Percentiles rank a stretch among this genome's conserved stretches.
These are phyloP conservation scores for Hypsibius dujardini DNA, from an alignment of 1,140 invertebrate species.

Conservation along the genomic window DNA sequence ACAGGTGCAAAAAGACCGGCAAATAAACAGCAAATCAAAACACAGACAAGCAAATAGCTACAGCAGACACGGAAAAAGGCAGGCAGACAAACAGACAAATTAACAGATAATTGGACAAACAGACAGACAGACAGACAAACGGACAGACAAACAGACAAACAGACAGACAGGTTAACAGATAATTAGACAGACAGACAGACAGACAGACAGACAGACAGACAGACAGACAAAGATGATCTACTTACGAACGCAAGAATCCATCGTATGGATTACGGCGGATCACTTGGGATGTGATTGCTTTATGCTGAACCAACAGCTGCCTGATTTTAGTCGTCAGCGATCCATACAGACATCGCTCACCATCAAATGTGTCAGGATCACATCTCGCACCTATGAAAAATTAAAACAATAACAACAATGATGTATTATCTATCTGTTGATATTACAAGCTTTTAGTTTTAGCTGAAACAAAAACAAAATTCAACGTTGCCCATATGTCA, in stretches of 20 bases:
- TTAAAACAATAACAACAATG: too few species aligned
- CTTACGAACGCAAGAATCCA: constrained; percentile 39
- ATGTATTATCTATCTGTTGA: too few species aligned
- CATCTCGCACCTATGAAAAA: constrained; percentile 40
- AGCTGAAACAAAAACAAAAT: too few species aligned
- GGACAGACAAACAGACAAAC: too few species aligned
- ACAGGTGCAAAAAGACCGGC: neutral
- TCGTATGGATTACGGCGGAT: constrained; percentile 37
- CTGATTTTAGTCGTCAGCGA: constrained; percentile 39
- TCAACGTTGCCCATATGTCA: too few species aligned
- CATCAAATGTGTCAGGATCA: constrained; percentile 43
- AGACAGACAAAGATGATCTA: constrained; percentile 11
- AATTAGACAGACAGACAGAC: neutral
- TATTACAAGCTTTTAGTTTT: too few species aligned
- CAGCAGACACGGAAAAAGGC: too few species aligned
- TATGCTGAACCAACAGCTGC: constrained; percentile 34
- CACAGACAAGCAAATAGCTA: too few species aligned
- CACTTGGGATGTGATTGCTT: constrained; percentile 35
- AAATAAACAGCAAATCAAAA: neutral
- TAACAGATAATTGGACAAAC: too few species aligned
- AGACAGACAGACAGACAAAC: too few species aligned
- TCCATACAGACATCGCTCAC: constrained; percentile 42
- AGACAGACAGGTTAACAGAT: too few species aligned
- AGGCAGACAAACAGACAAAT: too few species aligned
- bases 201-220: neutral